Conservation (phyloP, 2,797 vertebrate species). For the Enteromius anoplus region DNA sequence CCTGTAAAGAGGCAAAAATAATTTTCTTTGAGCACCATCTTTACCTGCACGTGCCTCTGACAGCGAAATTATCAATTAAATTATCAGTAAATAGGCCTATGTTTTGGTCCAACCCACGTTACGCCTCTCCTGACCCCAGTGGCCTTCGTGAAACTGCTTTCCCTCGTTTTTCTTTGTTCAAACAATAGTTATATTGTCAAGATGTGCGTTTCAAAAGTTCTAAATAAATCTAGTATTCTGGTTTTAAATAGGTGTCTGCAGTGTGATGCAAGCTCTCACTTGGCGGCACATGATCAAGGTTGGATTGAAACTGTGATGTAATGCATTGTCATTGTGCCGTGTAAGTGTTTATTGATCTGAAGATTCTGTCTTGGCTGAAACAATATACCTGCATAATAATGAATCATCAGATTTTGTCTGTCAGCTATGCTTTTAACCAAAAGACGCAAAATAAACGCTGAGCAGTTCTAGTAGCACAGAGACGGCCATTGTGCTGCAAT, state of each 20-base stretch:
- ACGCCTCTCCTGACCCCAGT: neutral
- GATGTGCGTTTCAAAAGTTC: neutral
- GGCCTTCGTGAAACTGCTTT: neutral
- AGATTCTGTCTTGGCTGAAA: neutral
- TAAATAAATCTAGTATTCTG: neutral
- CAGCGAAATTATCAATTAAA: neutral
- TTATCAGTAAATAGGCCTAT: neutral
- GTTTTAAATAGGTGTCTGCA: neutral
- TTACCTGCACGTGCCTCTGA: too few relatives aligned
- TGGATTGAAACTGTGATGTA: conserved; percentile 22
- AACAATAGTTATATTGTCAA: neutral
- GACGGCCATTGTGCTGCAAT: conserved; percentile 70
- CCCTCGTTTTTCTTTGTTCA: neutral
- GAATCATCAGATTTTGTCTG: neutral
- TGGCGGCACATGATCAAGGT: neutral
- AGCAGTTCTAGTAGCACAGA: conserved; percentile 61
- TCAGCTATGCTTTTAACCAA: neutral
- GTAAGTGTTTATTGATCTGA: neutral
- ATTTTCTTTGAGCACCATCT: too few relatives aligned
- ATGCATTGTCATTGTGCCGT: neutral
- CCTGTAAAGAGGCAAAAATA: too few relatives aligned
- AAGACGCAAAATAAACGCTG: neutral
- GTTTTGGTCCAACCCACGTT: neutral
- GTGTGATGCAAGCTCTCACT: neutral
- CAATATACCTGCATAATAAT: neutral